Conservation (phyloP, 2,888 invertebrate genomes). For the Apamea monoglypha region DNA sequence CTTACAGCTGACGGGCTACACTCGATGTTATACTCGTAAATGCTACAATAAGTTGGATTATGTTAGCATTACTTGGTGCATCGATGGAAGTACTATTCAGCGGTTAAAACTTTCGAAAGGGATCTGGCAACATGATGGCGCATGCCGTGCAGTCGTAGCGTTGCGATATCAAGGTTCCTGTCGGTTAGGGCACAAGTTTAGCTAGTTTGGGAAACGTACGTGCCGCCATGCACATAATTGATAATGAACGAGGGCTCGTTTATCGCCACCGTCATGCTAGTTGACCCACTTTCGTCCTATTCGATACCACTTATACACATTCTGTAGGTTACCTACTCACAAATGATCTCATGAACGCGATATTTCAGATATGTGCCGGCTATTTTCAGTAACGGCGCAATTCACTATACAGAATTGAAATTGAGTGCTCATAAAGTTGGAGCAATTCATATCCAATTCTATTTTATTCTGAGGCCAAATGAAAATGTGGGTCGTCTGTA, state of each 20-base stretch:
- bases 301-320: slow-evolving; percentile 83
- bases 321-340: slow-evolving; percentile 64
- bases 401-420: slow-evolving; percentile 70
- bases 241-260: slow-evolving; percentile 87
- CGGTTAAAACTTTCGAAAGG: slow-evolving; percentile 50
- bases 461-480: slow-evolving; percentile 73
- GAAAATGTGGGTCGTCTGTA: slow-evolving; percentile 68
- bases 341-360: slow-evolving; percentile 78
- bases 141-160: slow-evolving; percentile 17
- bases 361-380: slow-evolving; percentile 74
- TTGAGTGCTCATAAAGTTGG: slow-evolving; percentile 70
- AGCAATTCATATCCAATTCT: slow-evolving; percentile 70
- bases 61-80: slow-evolving; percentile 23
- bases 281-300: slow-evolving; percentile 87
- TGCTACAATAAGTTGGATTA: slow-evolving; percentile 8
- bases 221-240: slow-evolving; percentile 77
- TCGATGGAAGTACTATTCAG: slow-evolving; percentile 10
- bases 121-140: slow-evolving; percentile 39
- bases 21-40: slow-evolving; percentile 17
- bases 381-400: slow-evolving; percentile 73
- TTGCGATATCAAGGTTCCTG: slow-evolving; percentile 51
- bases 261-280: slow-evolving; percentile 88
- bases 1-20: slow-evolving; percentile 32
- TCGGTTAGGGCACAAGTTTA: slow-evolving; percentile 50
- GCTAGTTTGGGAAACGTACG: slow-evolving; percentile 53